Conservation (phyloP, 2,797 vertebrate species). For the Chromobotia macracanthus region DNA sequence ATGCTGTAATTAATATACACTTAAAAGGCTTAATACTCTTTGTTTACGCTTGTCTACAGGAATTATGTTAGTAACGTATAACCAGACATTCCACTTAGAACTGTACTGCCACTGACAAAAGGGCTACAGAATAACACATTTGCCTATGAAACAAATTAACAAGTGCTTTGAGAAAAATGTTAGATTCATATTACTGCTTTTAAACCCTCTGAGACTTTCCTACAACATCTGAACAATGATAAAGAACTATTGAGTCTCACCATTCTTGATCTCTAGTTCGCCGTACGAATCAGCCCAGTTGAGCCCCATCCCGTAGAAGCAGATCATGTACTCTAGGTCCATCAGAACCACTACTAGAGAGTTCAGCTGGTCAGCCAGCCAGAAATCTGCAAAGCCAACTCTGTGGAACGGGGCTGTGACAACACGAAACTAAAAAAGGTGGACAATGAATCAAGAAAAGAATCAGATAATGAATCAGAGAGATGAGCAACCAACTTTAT, state of each 20-base stretch:
- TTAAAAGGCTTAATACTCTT: too few species aligned
- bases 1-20: too few species aligned
- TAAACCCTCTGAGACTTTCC: background rate
- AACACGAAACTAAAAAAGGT: slow-evolving; percentile 85
- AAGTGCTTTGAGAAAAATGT: too few species aligned
- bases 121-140: too few species aligned
- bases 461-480: background rate
- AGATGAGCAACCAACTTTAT: background rate
- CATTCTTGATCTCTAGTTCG: slow-evolving; percentile 70
- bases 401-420: slow-evolving; percentile 97
- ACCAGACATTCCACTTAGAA: too few species aligned
- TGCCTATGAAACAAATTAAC: too few species aligned
- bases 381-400: slow-evolving; percentile 98
- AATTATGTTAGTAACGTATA: too few species aligned
- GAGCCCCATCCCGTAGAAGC: slow-evolving; percentile 96
- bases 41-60: too few species aligned
- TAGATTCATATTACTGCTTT: background rate
- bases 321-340: slow-evolving; percentile 99
- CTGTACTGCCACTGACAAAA: too few species aligned
- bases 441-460: background rate
- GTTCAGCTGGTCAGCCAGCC: slow-evolving; percentile 98
- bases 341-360: slow-evolving; percentile 91
- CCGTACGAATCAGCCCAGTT: slow-evolving; percentile 78
- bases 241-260: slow-evolving; percentile 48
- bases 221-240: background rate